Base-by-base conservation (phyloP, 2,888 invertebrate species). In the Zootermopsis nevadensis region DNA sequence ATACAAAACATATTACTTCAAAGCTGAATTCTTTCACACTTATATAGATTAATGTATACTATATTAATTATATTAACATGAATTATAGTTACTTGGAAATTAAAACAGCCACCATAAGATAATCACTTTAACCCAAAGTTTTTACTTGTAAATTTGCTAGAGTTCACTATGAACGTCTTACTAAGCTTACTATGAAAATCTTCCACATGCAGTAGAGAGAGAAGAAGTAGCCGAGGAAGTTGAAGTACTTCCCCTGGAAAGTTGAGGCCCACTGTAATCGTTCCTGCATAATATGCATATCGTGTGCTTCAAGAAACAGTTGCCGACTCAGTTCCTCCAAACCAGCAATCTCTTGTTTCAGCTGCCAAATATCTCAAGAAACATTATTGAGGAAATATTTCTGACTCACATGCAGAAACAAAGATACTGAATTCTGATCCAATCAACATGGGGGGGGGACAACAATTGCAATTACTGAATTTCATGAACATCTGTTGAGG, bases 161-260 rank as follows among this genome's bases (percentile, higher is more conserved):
- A 76, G 80, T 48, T 30, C 31, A 42, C 66, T 30, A n/a, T n/a
- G n/a, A n/a, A n/a, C n/a, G n/a, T n/a, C n/a, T n/a, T 48, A 48
- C 15, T 48, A 1, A 85, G 92, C 96, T 94, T 90, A 98, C 98
- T 89, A 99, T 99, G 89, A 99, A 97, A 89, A 99, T 99, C 92
- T 99, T 99, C 97, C 99, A 99, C 84, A 97, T 92, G 89, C 99
- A 99, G 88, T 99, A 99, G 0, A 98, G 91, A 2, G 99, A 99
- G 91, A 99, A 99, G 90, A 99, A 99, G 88, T 99, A 98, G 0
- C 99, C 99, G 4, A 99, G 91, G 86, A 97, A 96, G 91, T 99
- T 99, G 90, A 99, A 99, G 90, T 99, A 99, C 91, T 95, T 97
- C 86, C 99, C 99, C 89, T 98, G 97, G 91, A 98, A 96, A 0